Evolutionary conservation across 2,888 invertebrate genomes (phyloP).

Genomic region (Cryptophagus acutangulus): DNA sequence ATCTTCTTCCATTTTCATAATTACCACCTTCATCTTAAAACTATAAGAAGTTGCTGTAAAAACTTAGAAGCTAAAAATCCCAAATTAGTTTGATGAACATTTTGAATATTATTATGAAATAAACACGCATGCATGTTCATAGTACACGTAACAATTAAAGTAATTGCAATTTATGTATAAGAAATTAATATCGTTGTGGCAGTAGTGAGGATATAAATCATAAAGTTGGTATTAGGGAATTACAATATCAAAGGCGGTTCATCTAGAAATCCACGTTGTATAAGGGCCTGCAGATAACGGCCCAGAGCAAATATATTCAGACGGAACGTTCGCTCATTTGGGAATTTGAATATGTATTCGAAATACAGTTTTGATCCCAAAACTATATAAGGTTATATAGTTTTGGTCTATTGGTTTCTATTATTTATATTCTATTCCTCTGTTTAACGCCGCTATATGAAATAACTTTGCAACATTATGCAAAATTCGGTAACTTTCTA

Average conservation of each 20-base stretch:
- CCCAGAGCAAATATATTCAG: conserved; percentile 39
- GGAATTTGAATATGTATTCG: conserved; percentile 46
- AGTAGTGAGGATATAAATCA: conserved; percentile 44
- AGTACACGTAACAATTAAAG: conserved; percentile 26
- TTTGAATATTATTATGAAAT: too few species aligned
- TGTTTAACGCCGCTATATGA: conserved; percentile 13
- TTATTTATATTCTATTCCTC: conserved; percentile 28
- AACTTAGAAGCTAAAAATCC: too few species aligned
- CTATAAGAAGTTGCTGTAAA: too few species aligned
- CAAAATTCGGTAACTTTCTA: neutral
- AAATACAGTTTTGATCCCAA: conserved; percentile 38
- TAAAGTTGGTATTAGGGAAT: conserved; percentile 45
- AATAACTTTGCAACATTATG: neutral
- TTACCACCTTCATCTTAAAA: too few species aligned
- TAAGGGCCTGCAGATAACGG: conserved; percentile 43
- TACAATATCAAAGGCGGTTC: conserved; percentile 48
- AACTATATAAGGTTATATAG: conserved; percentile 33
- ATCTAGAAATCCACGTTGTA: conserved; percentile 42
- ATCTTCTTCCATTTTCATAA: too few species aligned
- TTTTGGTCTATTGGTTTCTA: conserved; percentile 41
- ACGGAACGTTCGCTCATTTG: conserved; percentile 41
- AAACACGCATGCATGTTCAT: too few species aligned
- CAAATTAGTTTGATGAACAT: too few species aligned
- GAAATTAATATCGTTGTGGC: conserved; percentile 29
- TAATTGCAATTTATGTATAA: conserved; percentile 34